These are phyloP conservation scores for Sesamia nonagrioides DNA, from an alignment of 1,140 invertebrate species.

Conservation along the genomic window DNA sequence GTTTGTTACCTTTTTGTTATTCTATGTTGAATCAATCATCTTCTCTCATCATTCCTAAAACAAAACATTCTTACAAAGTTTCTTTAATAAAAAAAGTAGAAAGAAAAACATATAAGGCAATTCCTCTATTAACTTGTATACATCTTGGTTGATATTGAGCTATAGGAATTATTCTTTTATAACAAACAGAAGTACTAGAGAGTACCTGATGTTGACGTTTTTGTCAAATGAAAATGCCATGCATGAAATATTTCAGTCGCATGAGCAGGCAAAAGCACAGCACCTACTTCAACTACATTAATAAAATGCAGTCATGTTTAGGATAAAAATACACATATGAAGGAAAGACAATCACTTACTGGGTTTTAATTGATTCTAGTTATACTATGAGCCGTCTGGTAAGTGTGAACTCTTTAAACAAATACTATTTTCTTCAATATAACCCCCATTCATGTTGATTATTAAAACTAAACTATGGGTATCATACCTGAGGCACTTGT, in stretches of 20 bases:
- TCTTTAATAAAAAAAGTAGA: not conserved
- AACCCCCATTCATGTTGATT: not conserved
- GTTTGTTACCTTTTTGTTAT: slow-evolving; percentile 14
- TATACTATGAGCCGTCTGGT: not conserved
- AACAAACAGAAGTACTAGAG: not conserved
- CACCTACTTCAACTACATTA: not conserved
- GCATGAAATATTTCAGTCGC: slow-evolving; percentile 8
- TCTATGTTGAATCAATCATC: slow-evolving; percentile 11
- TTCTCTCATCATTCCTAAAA: slow-evolving; percentile 40
- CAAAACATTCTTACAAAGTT: slow-evolving; percentile 20
- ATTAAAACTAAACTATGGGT: too few species aligned
- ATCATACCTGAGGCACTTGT: too few species aligned
- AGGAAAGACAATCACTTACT: not conserved
- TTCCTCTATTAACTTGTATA: too few species aligned
- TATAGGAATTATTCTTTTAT: not conserved
- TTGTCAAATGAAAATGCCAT: not conserved
- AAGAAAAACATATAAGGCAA: not conserved
- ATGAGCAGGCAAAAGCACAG: not conserved
- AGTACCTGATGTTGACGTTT: not conserved
- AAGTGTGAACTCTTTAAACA: not conserved
- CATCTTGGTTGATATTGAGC: too few species aligned
- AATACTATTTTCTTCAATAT: not conserved
- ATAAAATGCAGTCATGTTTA: not conserved
- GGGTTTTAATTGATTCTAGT: not conserved
- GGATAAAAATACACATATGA: not conserved